phyloP scores from a whole-genome alignment of 2,888 invertebrate species.

The Palloptera scutellata region DNA sequence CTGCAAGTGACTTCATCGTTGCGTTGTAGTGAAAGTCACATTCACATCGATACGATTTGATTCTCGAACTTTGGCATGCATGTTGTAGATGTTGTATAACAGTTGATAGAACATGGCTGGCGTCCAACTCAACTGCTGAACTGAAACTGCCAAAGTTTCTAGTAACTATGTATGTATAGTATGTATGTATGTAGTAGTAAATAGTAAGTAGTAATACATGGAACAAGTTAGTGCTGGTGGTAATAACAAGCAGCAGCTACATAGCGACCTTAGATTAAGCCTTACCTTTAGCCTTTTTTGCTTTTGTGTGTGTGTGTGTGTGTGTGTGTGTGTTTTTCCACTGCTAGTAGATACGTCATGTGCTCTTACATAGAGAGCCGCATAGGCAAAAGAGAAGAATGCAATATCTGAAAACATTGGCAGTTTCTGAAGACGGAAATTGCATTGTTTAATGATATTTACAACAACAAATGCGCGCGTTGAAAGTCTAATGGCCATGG shows the following conservation, averaged over 20 bases:
- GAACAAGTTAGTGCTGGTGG: not conserved
- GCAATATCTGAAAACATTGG: too few relatives aligned
- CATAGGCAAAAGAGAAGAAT: too few relatives aligned
- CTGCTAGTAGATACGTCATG: not conserved
- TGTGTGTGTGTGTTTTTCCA: too few relatives aligned
- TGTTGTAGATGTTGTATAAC: conserved; percentile 37
- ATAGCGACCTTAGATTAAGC: not conserved
- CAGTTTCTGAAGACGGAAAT: conserved; percentile 26
- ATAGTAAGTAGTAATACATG: not conserved
- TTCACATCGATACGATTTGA: too few relatives aligned
- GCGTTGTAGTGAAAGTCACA: too few relatives aligned
- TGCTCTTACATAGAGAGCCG: not conserved
- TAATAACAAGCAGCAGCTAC: conserved; percentile 10
- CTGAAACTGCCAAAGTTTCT: not conserved
- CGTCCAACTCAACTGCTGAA: conserved; percentile 24
- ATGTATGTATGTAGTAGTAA: not conserved
- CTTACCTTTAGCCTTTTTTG: too few relatives aligned
- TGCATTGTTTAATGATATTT: conserved; percentile 38
- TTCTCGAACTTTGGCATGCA: conserved; percentile 30
- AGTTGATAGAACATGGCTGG: conserved; percentile 37
- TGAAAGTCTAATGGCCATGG: conserved; percentile 4
- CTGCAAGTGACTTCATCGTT: too few relatives aligned
- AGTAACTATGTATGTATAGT: too few relatives aligned
- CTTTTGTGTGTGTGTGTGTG: not conserved
- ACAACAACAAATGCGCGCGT: conserved; percentile 10